Percentiles rank a stretch among this genome's conserved stretches.
phyloP scores from a whole-genome alignment of 1,140 invertebrate genomes.

The Tetramorium simillimum region DNA sequence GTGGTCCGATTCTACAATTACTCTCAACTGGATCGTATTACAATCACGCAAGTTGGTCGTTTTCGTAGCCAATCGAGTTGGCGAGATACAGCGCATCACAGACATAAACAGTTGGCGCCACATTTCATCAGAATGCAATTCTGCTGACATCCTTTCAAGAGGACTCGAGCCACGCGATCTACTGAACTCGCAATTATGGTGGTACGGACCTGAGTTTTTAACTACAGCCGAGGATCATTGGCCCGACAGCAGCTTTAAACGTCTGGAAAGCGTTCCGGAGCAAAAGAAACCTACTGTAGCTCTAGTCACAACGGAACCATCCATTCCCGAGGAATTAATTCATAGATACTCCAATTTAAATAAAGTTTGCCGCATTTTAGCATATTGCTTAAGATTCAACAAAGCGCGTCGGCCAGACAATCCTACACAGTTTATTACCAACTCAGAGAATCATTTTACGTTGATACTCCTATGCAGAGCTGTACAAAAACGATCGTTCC shows the following conservation, averaged over 20 bases:
- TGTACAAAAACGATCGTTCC: no score
- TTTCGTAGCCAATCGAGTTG: neutral
- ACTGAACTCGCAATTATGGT: neutral
- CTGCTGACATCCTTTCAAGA: neutral
- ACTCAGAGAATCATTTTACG: no score
- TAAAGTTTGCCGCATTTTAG: no score
- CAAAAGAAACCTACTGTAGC: fast-evolving
- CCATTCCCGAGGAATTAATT: neutral
- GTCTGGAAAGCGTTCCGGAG: neutral
- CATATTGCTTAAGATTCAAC: no score
- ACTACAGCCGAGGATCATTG: no score
- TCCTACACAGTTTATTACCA: no score
- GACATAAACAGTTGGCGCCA: neutral
- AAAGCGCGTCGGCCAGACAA: no score
- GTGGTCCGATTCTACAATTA: neutral
- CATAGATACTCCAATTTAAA: no score
- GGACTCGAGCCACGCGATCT: no score
- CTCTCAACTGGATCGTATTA: neutral
- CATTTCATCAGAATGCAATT: neutral
- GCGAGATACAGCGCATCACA: neutral
- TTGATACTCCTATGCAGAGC: no score
- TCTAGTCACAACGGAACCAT: fast-evolving
- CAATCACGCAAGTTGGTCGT: no score
- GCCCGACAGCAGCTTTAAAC: neutral
- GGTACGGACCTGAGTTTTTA: neutral